phyloP scores from a whole-genome alignment of 2,888 invertebrate species.

The Elysia crispata region DNA sequence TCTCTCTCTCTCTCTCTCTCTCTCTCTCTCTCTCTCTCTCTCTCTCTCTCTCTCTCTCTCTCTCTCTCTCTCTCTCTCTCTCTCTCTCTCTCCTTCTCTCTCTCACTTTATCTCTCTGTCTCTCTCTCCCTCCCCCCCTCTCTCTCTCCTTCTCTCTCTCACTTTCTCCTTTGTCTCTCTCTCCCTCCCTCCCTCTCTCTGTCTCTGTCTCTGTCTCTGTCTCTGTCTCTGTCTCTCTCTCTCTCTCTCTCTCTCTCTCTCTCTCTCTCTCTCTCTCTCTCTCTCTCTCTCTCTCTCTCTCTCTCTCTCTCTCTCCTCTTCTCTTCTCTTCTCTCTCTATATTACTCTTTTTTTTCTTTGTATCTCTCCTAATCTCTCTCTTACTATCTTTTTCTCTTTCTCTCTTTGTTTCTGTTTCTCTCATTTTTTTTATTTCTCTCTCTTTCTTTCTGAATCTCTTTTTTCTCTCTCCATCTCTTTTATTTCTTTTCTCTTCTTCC shows the following conservation, averaged over 20 bases:
- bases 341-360: no score
- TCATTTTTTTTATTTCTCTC: conserved; percentile 11
- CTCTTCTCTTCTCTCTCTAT: not conserved
- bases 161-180: not conserved
- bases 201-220: not conserved
- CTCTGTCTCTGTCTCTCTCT: no score
- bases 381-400: not conserved
- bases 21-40: no score
- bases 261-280: not conserved
- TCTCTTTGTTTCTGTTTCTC: conserved; percentile 20
- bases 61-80: no score
- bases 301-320: not conserved
- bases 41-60: no score
- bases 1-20: no score
- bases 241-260: no score
- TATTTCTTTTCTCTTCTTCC: not conserved
- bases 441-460: not conserved
- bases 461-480: not conserved
- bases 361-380: not conserved
- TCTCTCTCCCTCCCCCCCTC: conserved; percentile 28
- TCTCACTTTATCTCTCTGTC: conserved; percentile 5
- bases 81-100: no score
- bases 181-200: conserved; percentile 2
- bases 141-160: conserved; percentile 36
- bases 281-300: not conserved